Conservation (phyloP, 2,888 invertebrate species). For the Deladenus siricidicola region DNA sequence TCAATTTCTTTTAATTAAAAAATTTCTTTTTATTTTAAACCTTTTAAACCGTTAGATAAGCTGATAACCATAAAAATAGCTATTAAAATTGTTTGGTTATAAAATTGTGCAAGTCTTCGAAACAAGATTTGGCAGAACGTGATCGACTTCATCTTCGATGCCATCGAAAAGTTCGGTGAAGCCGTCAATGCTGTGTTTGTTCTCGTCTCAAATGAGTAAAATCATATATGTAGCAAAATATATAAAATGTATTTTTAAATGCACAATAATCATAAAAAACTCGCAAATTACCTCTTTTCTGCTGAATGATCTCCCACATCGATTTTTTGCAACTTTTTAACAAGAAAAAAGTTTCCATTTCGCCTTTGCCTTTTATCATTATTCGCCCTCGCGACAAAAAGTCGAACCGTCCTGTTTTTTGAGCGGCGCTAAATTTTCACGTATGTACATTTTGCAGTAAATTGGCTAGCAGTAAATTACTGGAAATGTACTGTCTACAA, state of each 20-base stretch:
- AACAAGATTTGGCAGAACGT: neutral
- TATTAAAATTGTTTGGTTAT: too few species aligned
- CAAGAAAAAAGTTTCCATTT: slow-evolving; percentile 20
- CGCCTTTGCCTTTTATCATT: slow-evolving; percentile 20
- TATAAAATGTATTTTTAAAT: slow-evolving; percentile 10
- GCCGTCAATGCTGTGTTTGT: slow-evolving; percentile 45
- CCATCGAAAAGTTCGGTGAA: slow-evolving; percentile 38
- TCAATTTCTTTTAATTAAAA: too few species aligned
- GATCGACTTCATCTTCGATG: slow-evolving; percentile 8
- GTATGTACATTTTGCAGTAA: too few species aligned
- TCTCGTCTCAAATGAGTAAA: slow-evolving; percentile 47
- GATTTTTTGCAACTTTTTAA: slow-evolving; percentile 11
- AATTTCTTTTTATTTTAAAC: too few species aligned
- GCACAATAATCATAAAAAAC: neutral
- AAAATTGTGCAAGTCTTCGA: slow-evolving; percentile 1
- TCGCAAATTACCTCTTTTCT: slow-evolving; percentile 5
- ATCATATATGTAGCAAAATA: too few species aligned
- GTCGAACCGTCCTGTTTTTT: slow-evolving; percentile 41
- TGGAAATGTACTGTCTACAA: too few species aligned
- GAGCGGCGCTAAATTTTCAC: slow-evolving; percentile 31
- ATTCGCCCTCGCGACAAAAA: slow-evolving; percentile 41
- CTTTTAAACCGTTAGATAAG: too few species aligned
- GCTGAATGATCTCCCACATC: slow-evolving; percentile 18
- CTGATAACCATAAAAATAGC: too few species aligned
- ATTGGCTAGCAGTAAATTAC: too few species aligned